phyloP scores from a whole-genome alignment of 2,888 invertebrate species.

The Orthosia cruda region DNA sequence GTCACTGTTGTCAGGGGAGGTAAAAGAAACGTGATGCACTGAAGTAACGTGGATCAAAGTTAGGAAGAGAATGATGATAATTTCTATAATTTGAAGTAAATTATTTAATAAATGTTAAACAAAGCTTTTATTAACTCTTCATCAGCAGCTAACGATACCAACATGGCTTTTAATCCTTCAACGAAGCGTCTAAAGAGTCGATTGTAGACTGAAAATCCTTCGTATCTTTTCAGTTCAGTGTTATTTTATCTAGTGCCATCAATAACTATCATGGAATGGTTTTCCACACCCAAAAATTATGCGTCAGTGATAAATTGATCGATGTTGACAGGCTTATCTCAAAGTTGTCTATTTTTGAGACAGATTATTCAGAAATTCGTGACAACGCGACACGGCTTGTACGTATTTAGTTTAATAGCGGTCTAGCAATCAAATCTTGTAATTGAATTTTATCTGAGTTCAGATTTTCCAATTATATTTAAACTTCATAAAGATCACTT shows the following conservation, averaged over 20 bases:
- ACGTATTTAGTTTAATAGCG: neutral
- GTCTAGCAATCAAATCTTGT: neutral
- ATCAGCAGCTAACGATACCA: no score
- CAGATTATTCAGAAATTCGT: constrained; percentile 12
- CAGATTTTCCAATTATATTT: neutral
- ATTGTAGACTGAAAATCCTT: no score
- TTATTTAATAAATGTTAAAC: no score
- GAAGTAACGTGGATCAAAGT: no score
- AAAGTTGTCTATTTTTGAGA: constrained; percentile 10
- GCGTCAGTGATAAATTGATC: constrained; percentile 45
- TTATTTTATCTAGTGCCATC: constrained; percentile 23
- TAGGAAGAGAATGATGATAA: no score
- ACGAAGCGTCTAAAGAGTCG: neutral
- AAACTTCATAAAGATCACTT: no score
- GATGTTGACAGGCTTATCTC: constrained; percentile 47
- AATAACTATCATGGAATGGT: constrained; percentile 23
- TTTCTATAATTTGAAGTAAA: no score
- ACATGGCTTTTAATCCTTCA: neutral
- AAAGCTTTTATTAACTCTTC: no score
- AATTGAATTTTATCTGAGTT: neutral
- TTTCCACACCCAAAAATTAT: constrained; percentile 31
- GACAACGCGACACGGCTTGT: neutral
- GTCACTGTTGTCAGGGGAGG: no score
- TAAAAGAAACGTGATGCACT: no score
- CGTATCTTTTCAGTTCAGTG: no score